Evolutionary conservation across 2,888 invertebrate genomes (phyloP).

Genomic region (Tortricodes alternella): DNA sequence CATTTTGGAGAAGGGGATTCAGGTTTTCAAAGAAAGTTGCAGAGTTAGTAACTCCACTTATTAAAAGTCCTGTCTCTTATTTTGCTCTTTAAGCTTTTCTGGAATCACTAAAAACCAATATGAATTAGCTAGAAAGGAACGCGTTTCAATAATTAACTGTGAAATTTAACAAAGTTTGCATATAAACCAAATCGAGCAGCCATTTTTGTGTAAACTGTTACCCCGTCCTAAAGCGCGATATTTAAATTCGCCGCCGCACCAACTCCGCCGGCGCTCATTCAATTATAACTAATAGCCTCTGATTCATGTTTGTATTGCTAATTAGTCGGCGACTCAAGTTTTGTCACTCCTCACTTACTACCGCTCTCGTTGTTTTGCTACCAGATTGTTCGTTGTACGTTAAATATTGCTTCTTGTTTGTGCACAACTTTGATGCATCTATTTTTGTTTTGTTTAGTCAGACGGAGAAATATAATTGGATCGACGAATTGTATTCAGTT

Average conservation of each 20-base stretch:
- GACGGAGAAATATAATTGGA: no score
- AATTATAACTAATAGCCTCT: constrained; percentile 82
- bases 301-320: constrained; percentile 83
- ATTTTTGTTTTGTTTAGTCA: constrained; percentile 45
- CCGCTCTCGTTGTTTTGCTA: constrained; percentile 64
- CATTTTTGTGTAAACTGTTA: constrained; percentile 36
- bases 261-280: constrained; percentile 78
- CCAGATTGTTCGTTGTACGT: constrained; percentile 69
- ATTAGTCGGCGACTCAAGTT: constrained; percentile 81
- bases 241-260: constrained; percentile 76
- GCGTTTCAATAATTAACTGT: not conserved
- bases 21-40: no score
- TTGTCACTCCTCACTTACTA: constrained; percentile 78
- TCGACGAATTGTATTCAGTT: no score
- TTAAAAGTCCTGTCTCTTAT: no score
- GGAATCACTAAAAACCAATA: no score
- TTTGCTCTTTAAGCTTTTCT: no score
- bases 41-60: no score
- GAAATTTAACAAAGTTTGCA: constrained; percentile 11
- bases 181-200: constrained; percentile 13
- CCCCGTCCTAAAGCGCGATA: constrained; percentile 69
- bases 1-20: no score
- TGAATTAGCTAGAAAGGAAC: no score
- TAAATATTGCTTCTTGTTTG: constrained; percentile 59
- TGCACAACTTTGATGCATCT: constrained; percentile 59